Base-by-base conservation (phyloP, 2,113 vertebrate species). In the Pluvianellus socialis region DNA sequence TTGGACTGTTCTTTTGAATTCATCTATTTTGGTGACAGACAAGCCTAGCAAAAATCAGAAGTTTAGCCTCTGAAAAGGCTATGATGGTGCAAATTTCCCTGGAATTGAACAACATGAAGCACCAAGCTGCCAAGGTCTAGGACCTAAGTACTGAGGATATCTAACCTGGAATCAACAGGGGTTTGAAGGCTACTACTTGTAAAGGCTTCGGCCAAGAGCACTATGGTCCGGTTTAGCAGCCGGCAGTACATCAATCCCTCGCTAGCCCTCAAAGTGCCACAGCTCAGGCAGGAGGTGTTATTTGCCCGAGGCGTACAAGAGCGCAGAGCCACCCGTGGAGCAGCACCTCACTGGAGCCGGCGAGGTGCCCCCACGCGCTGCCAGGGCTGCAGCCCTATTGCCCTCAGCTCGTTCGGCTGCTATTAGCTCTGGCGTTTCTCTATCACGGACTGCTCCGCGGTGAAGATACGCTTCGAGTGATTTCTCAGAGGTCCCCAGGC, bases 401-500 rank as follows among this genome's bases (percentile, higher is more conserved):
- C 75, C 42, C 68, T 70, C 56, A 32, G 50, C 62, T 42, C 15
- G 3, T 22, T 10, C 26, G 42, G 66, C n/a, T 74, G 79, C 10
- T 6, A 10, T 1, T 14, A 50, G 32, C 35, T n/a, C 47, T 40
- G 13, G 27, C 44, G 35, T 55, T 79, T 50, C n/a, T 22, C 71
- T 56, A 2, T 16, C 35, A 10, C 0, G 7, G 47, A 49, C 26
- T 4, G 5, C 45, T 22, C n/a, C 32, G 14, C 0, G 10, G 59
- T 49, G 28, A 30, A 23, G 19, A 67, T 22, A 45, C 0, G 3
- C 35, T 23, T 49, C 0, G 5, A 62, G 21, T 9, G 32, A 50
- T 28, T 72, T 71, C 70, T 71, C 52, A 50, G 50, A 75, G 20
- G 53, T 67, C 40, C 77, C 47, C 40, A 28, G 28, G 35, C 52